Evolutionary conservation across 35 echinoderm and acorn worm species (phyloP).

Genomic region (Heliocidaris erythrogramma): DNA sequence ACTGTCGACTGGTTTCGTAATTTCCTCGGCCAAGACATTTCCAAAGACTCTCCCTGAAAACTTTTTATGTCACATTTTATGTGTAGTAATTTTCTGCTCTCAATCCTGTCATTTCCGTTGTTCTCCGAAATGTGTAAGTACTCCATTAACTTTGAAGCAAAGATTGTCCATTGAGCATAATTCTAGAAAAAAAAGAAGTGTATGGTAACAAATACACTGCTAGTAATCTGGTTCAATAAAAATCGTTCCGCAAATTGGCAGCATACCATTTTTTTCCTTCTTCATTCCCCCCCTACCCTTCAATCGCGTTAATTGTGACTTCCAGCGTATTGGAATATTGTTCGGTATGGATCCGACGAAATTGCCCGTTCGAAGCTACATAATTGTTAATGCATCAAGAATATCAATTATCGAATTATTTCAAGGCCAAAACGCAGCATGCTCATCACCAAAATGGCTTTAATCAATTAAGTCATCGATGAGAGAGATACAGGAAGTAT

Average conservation of each 20-base stretch:
- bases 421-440: neutral
- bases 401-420: conserved; percentile 14
- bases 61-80: too few relatives aligned
- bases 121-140: too few relatives aligned
- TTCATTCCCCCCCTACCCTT: neutral
- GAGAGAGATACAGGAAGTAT: neutral
- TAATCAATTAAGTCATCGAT: neutral
- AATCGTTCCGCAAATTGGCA: neutral
- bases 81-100: too few relatives aligned
- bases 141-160: too few relatives aligned
- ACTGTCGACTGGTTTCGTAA: too few relatives aligned
- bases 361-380: neutral
- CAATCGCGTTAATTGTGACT: neutral
- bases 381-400: neutral
- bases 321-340: neutral
- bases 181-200: neutral
- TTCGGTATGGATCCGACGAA: neutral
- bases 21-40: too few relatives aligned
- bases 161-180: too few relatives aligned
- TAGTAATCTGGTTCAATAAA: neutral
- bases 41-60: too few relatives aligned
- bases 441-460: neutral
- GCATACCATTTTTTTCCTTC: neutral
- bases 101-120: too few relatives aligned
- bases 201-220: neutral